Percentiles rank a stretch among this genome's conserved stretches.
phyloP scores from a whole-genome alignment of 2,797 vertebrate species.

The Amniataba percoides region DNA sequence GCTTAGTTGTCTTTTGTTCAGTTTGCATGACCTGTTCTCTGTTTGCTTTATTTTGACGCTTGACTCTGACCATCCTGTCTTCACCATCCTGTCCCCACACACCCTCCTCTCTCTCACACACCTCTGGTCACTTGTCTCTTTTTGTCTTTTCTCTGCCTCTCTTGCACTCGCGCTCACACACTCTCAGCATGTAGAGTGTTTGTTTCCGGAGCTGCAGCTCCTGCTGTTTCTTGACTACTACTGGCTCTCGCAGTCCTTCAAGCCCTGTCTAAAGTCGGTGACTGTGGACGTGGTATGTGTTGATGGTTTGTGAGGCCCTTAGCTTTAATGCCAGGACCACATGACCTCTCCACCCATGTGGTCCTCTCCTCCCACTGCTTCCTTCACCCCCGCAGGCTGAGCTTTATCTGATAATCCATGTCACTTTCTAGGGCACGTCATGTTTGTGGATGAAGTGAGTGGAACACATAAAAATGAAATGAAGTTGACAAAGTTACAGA shows the following conservation, averaged over 20 bases:
- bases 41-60: slow-evolving; percentile 57
- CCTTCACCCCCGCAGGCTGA: slow-evolving; percentile 31
- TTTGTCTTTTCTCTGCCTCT: slow-evolving; percentile 55
- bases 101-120: slow-evolving; percentile 5
- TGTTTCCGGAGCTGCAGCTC: slow-evolving; percentile 91
- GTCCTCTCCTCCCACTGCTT: slow-evolving; percentile 41
- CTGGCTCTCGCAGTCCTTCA: slow-evolving; percentile 92
- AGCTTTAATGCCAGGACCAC: slow-evolving; percentile 47
- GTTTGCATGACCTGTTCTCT: slow-evolving; percentile 64
- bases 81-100: slow-evolving; percentile 25
- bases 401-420: slow-evolving; percentile 22
- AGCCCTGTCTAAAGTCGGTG: slow-evolving; percentile 91
- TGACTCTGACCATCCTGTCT: slow-evolving; percentile 46
- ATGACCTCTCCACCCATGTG: slow-evolving; percentile 55
- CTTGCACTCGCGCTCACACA: slow-evolving; percentile 58
- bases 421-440: neutral
- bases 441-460: slow-evolving; percentile 2
- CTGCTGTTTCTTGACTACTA: slow-evolving; percentile 93
- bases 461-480: slow-evolving; percentile 8
- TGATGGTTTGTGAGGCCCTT: slow-evolving; percentile 58
- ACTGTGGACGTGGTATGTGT: slow-evolving; percentile 92
- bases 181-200: slow-evolving; percentile 90
- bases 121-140: slow-evolving; percentile 43
- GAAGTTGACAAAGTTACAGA: neutral
- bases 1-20: slow-evolving; percentile 38